phyloP scores from a whole-genome alignment of 2,797 vertebrate genomes.

The Siniperca scherzeri region DNA sequence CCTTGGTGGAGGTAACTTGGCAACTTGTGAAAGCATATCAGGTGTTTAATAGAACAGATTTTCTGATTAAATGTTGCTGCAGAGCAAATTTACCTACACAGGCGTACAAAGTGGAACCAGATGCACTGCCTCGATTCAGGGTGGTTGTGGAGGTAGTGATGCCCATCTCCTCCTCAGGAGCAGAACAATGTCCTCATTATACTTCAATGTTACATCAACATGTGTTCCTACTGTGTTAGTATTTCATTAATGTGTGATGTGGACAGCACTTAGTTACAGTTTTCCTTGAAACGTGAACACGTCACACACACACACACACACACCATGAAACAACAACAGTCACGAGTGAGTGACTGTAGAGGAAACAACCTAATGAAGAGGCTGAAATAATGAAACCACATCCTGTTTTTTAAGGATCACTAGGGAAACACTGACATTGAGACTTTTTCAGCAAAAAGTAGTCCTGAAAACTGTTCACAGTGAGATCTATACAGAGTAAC shows the following conservation, averaged over 20 bases:
- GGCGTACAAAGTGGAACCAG: no score
- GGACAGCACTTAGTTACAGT: background rate
- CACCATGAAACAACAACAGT: background rate
- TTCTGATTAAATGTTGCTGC: no score
- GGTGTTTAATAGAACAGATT: no score
- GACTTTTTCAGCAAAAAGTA: background rate
- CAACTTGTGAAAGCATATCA: no score
- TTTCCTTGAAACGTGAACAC: background rate
- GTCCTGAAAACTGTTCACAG: background rate
- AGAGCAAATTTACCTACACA: no score
- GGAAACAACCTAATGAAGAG: background rate
- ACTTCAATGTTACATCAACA: no score
- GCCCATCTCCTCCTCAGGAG: background rate
- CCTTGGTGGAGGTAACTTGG: background rate
- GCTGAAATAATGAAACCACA: background rate
- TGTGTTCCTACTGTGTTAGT: background rate
- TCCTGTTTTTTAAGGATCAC: background rate
- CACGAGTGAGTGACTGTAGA: constrained; percentile 1
- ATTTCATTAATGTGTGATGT: background rate
- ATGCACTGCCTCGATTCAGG: background rate
- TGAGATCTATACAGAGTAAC: no score
- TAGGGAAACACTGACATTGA: no score
- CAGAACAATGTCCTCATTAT: no score
- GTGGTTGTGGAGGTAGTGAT: background rate
- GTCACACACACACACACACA: background rate